Percentiles rank a stretch among this genome's conserved stretches.
phyloP scores from a whole-genome alignment of 2,888 invertebrate genomes.

The Spodoptera picta region DNA sequence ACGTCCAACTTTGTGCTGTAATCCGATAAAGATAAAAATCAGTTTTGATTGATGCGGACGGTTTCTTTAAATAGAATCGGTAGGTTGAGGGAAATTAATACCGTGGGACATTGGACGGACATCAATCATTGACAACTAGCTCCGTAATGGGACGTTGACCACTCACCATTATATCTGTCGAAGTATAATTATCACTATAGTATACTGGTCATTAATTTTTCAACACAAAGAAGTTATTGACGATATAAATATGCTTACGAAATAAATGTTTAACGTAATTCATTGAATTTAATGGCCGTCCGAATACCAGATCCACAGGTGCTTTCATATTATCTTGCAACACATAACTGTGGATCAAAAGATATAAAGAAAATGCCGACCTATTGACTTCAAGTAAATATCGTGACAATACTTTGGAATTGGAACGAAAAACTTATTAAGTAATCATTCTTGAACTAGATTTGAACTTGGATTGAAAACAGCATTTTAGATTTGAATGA shows the following conservation, averaged over 20 bases:
- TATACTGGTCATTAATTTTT: slow-evolving; percentile 40
- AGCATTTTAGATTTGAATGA: too few relatives aligned
- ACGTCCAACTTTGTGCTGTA: slow-evolving; percentile 22
- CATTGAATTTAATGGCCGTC: slow-evolving; percentile 32
- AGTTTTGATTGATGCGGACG: slow-evolving; percentile 9
- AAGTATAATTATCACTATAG: slow-evolving; percentile 50
- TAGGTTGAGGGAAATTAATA: slow-evolving; percentile 43
- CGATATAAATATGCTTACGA: slow-evolving; percentile 22
- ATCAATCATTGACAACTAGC: slow-evolving; percentile 57
- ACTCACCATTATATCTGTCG: slow-evolving; percentile 52
- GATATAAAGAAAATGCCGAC: slow-evolving; percentile 17
- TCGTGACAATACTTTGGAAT: background rate
- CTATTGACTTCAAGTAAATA: background rate
- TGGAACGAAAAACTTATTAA: background rate
- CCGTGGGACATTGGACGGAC: slow-evolving; percentile 42
- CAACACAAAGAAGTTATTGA: slow-evolving; percentile 46
- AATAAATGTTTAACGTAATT: slow-evolving; percentile 29
- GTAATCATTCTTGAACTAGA: too few relatives aligned
- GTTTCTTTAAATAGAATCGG: slow-evolving; percentile 37
- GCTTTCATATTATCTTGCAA: slow-evolving; percentile 21
- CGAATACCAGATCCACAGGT: slow-evolving; percentile 11
- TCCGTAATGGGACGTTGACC: slow-evolving; percentile 54
- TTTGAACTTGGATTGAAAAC: too few relatives aligned
- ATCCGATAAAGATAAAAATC: background rate
- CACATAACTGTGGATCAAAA: slow-evolving; percentile 7